Conservation (phyloP, 2,888 invertebrate genomes). For the Macropis europaea region DNA sequence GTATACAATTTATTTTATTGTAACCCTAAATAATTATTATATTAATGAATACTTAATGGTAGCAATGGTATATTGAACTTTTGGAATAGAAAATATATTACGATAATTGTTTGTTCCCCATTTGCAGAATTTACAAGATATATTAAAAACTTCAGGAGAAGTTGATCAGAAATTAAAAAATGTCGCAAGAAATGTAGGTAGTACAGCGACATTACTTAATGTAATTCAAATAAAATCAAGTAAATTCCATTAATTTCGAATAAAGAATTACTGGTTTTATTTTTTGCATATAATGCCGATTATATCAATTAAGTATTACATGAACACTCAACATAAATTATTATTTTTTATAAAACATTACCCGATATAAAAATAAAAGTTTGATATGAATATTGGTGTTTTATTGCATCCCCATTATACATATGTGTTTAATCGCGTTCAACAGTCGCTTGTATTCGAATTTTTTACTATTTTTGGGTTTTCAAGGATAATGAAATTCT, state of each 20-base stretch:
- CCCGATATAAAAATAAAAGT: no score
- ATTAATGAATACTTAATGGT: not conserved
- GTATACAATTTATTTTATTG: not conserved
- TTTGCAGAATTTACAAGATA: slow-evolving; percentile 30
- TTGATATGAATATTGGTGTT: no score
- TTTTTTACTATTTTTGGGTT: no score
- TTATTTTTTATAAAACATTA: no score
- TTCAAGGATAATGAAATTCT: no score
- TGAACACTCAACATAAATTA: no score
- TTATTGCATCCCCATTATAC: no score
- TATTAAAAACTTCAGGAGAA: not conserved
- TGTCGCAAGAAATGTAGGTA: not conserved
- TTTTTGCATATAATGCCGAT: not conserved
- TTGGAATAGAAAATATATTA: not conserved
- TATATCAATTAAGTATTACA: no score
- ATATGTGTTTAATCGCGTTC: no score
- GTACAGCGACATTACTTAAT: slow-evolving; percentile 5
- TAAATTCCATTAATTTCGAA: not conserved
- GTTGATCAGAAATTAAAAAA: slow-evolving; percentile 12
- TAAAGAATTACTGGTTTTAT: not conserved
- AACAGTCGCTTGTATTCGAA: no score
- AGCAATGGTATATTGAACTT: not conserved
- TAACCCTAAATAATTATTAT: not conserved
- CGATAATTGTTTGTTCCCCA: not conserved
- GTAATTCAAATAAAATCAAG: slow-evolving; percentile 13